phyloP scores from a whole-genome alignment of 2,113 vertebrate genomes.

The Thalassoma bifasciatum region DNA sequence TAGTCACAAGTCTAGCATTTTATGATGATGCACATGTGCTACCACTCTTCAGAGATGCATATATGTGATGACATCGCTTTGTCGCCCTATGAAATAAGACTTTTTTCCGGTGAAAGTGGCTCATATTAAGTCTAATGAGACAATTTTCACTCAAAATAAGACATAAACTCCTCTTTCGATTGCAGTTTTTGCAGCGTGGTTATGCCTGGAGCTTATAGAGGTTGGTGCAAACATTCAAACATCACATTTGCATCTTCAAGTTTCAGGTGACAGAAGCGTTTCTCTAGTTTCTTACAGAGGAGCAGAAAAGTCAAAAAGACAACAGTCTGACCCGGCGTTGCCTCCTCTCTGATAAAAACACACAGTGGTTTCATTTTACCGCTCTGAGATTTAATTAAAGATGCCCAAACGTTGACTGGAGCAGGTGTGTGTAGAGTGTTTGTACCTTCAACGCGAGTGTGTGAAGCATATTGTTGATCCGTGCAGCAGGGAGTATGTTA shows the following conservation, averaged over 20 bases:
- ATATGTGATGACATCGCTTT: too few species aligned
- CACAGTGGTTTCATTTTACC: neutral
- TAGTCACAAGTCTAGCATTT: too few species aligned
- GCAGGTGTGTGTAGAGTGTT: constrained; percentile 42
- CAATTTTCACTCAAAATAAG: too few species aligned
- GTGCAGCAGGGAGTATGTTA: neutral
- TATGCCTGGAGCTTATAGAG: too few species aligned
- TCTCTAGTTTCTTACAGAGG: neutral
- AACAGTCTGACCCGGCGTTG: constrained; percentile 23
- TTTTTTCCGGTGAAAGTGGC: too few species aligned
- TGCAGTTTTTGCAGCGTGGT: too few species aligned
- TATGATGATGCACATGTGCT: too few species aligned
- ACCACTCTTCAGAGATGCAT: too few species aligned
- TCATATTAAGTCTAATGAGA: too few species aligned
- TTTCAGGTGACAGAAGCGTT: neutral
- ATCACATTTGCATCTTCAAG: constrained; percentile 5
- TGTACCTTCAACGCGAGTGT: neutral
- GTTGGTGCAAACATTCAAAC: too few species aligned
- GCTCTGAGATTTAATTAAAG: constrained; percentile 41
- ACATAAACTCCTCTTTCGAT: too few species aligned
- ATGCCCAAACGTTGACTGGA: constrained; percentile 19
- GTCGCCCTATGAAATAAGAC: too few species aligned
- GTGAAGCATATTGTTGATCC: neutral
- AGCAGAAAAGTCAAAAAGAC: constrained; percentile 2
- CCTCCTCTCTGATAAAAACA: constrained; percentile 13